Conservation (phyloP, 2,888 invertebrate species). For the Dexiosoma caninum region DNA sequence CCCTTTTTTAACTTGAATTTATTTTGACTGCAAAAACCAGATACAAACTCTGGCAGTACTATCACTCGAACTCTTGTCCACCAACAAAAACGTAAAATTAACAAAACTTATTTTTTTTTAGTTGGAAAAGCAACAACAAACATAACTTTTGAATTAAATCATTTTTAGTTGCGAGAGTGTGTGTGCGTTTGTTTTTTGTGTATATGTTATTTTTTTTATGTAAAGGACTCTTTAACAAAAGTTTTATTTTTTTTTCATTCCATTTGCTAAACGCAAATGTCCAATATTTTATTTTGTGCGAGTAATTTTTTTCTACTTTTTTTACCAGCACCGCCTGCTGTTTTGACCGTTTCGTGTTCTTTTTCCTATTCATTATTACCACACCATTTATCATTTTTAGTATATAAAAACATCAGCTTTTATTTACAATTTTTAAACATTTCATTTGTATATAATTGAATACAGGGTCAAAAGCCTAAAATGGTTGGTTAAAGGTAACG, state of each 20-base stretch:
- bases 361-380: conserved; percentile 71
- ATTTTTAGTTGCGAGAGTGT: conserved; percentile 21
- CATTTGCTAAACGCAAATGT: conserved; percentile 28
- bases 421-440: conserved; percentile 57
- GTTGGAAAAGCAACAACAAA: conserved; percentile 32
- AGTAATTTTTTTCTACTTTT: conserved; percentile 58
- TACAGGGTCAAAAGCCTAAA: conserved; percentile 40
- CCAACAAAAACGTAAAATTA: conserved; percentile 13
- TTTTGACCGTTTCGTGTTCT: conserved; percentile 64
- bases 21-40: conserved; percentile 3
- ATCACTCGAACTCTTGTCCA: background rate
- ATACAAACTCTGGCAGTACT: background rate
- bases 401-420: conserved; percentile 63
- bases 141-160: conserved; percentile 52
- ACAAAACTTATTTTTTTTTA: conserved; percentile 31
- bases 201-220: conserved; percentile 5
- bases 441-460: conserved; percentile 53
- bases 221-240: conserved; percentile 45
- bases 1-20: background rate
- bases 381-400: conserved; percentile 75
- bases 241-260: conserved; percentile 38
- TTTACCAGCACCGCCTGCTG: conserved; percentile 69
- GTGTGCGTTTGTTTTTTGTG: background rate
- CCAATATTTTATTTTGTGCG: conserved; percentile 22
- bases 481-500: no score